Evolutionary conservation across 2,888 invertebrate genomes (phyloP), one percentile per base, ranked within the genome.

Genomic region (Ennomos erosarius): DNA sequence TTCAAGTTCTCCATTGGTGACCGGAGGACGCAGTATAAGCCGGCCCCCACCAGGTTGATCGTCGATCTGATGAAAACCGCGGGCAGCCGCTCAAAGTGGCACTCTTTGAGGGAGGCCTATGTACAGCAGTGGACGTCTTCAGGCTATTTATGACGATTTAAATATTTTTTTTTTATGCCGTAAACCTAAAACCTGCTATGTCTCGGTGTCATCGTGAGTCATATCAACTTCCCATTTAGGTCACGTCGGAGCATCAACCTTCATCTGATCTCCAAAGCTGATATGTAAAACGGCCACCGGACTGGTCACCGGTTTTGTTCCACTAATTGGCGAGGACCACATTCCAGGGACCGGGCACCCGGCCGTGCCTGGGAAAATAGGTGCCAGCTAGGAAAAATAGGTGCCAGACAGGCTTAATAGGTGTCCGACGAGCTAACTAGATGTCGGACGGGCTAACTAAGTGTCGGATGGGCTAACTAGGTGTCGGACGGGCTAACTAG

Each of bases 261-360:
- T 40, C 47, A 64, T 64, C 53, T 43, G 65, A 63, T 62, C 54
- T 54, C 48, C 13, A 35, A 10, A 36, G 51, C 57, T 50, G 70
- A 72, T 70, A 72, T 66, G 70, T 67, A 70, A 75, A 72, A 54
- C 45, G 54, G 57, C 51, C 48, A 63, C 50, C 55, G 55, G 61
- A 57, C 57, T 38, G 53, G 57, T 48, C 47, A 73, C 79, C 71
- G 65, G 64, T 76, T 81, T 79, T 78, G 76, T 77, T 74, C 71
- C 68, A 70, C 81, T 85, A 85, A 86, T 86, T 86, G 84, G 78
- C 78, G 61, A 26, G 66, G 70, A 73, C 77, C 63, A 70, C 83
- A 84, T 84, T 84, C 84, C 79, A 48, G 54, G 44, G 55, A 12
- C 38, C 51, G 54, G 60, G 47, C 49, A 38, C 38, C 52, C 33